phyloP scores from a whole-genome alignment of 2,888 invertebrate genomes.

The Cantharis flavilabris region DNA sequence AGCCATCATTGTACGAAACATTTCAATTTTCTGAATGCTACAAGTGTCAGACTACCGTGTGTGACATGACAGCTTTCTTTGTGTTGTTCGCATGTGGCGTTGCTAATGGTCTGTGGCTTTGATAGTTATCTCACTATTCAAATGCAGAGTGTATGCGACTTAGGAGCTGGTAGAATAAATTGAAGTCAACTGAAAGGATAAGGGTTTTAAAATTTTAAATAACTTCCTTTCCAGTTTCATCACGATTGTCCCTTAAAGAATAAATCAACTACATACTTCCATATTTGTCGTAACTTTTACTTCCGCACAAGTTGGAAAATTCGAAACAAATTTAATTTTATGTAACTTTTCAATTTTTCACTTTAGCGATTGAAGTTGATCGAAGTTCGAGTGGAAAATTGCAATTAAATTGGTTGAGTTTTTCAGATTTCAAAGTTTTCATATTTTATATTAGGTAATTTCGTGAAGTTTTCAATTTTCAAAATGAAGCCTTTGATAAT shows the following conservation, averaged over 20 bases:
- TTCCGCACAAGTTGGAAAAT: background rate
- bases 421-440: background rate
- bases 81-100: slow-evolving; percentile 51
- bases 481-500: too few species aligned
- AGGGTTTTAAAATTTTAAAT: background rate
- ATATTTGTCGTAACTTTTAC: background rate
- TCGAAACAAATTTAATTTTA: background rate
- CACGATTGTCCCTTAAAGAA: background rate
- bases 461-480: too few species aligned
- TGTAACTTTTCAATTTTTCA: background rate
- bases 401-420: background rate
- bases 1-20: slow-evolving; percentile 56
- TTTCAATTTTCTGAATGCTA: slow-evolving; percentile 54
- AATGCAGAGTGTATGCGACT: slow-evolving; percentile 36
- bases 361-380: background rate
- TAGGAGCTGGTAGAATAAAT: slow-evolving; percentile 15
- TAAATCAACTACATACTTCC: background rate
- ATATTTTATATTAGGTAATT: too few species aligned
- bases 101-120: slow-evolving; percentile 45
- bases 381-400: background rate
- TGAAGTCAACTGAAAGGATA: slow-evolving; percentile 2
- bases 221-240: background rate
- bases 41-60: slow-evolving; percentile 54
- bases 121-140: slow-evolving; percentile 43
- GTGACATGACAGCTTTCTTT: slow-evolving; percentile 55